Base-by-base conservation (phyloP, 92 coral and sea anemone genomes). In the Zoanthus gigantus region DNA sequence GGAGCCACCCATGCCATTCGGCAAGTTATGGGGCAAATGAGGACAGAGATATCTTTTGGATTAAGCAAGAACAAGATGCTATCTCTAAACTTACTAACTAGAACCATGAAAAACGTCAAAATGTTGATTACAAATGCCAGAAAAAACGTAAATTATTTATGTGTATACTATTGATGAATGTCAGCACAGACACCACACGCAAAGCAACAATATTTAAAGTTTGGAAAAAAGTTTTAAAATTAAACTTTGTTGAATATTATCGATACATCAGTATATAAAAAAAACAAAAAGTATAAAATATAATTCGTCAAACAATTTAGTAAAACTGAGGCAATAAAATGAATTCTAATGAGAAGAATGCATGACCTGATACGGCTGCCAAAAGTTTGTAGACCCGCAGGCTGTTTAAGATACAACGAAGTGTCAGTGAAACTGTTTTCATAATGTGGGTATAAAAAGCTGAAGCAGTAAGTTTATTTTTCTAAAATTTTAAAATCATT, bases 361-460 rank as follows among this genome's bases (percentile, higher is more conserved):
- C 82, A 18, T 11, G 17, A 16, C 53, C 13, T 58, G 14, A 76
- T 53, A 77, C 14, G 81, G 66, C 81, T 28, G 63, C 10, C 44
- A 53, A 76, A 50, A 76, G 66, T 13, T 13, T 77, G 13, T 12
- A 54, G 82, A 4, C 82, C 68, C 28, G 46, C 68, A 50, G 68
- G 68, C 15, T 54, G 42, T 54, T 53, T 54, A 52, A 28, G n/a
- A 31, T 9, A 50, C 28, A 44, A 5, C 42, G 81, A 34, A 69
- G 72, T 17, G 15, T 69, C 30, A 17, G 6, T 31, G n/a, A 69
- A 69, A 69, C 2, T 9, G 42, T 30, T 69, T 34, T 17, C 69
- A 63, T 13, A 67, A 29, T 23, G 12, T 10, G 45, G 10, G 5
- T 69, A 11, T 0, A 69, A 6, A 30, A 30, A 47, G 0, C 12